These are phyloP conservation scores for Psix sp. DNA, from an alignment of 1,140 invertebrate species.

Conservation along the genomic window DNA sequence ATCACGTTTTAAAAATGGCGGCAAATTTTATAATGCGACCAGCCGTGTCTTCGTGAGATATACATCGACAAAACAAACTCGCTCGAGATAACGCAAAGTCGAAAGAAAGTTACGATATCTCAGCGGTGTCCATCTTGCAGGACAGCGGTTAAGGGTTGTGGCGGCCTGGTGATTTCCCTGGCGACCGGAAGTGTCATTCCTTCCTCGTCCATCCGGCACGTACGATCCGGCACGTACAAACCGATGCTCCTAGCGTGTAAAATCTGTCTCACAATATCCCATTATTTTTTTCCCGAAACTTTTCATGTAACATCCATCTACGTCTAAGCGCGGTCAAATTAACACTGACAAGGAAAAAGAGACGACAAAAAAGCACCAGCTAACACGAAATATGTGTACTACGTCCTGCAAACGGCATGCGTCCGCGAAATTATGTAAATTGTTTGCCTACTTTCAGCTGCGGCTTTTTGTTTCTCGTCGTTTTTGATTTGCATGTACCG, in stretches of 20 bases:
- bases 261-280: conserved; percentile 60
- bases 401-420: conserved; percentile 33
- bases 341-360: conserved; percentile 47
- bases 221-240: conserved; percentile 60
- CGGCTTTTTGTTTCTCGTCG: conserved; percentile 7
- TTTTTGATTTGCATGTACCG: conserved; percentile 40
- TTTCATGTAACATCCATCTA: conserved; percentile 51
- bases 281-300: conserved; percentile 57
- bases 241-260: conserved; percentile 59
- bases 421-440: conserved; percentile 50
- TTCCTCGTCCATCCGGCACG: conserved; percentile 58
- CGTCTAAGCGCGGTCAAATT: conserved; percentile 40
- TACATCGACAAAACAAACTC: conserved; percentile 61
- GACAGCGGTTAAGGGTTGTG: conserved; percentile 62
- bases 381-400: conserved; percentile 9
- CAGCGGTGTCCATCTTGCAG: conserved; percentile 60
- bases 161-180: conserved; percentile 63
- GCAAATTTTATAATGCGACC: conserved; percentile 51
- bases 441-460: conserved; percentile 32
- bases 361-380: background rate
- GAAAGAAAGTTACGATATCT: conserved; percentile 63
- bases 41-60: conserved; percentile 55
- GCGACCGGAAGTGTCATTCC: conserved; percentile 64
- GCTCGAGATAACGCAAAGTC: conserved; percentile 54
- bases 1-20: conserved; percentile 37